Base-by-base conservation (phyloP, 2,888 invertebrate species). In the Drosophila testacea region DNA sequence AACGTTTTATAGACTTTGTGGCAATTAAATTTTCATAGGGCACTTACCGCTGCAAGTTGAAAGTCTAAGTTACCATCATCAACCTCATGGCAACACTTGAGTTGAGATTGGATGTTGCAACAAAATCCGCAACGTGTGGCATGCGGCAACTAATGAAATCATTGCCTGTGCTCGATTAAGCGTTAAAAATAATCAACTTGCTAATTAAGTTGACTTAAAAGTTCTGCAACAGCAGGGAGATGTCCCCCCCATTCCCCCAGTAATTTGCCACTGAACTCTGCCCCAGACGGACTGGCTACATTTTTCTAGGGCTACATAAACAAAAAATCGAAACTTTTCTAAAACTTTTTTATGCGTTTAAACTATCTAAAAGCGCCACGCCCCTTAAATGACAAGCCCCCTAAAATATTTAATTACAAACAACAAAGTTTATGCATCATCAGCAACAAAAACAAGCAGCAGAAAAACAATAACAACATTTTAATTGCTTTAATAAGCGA, bases 11-110 rank as follows among this genome's bases (percentile, higher is more conserved):
- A 47, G 63, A 68, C 60, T 41, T 74, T 64, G 54, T 27, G 78
- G 86, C 83, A 80, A 88, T 83, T 88, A 83, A 85, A 83, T 83
- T 85, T 88, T 85, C 88, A 83, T 88, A 83, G 83, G 66, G 77
- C 83, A 84, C 69, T 84, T 81, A 69, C 41, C 76, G 66, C 68
- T 75, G 79, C 84, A 81, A 57, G 27, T 62, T 44, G 52, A 13
- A 51, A 59, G 46, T 30, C 59, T 13, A 55, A 77, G 55, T 47
- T 55, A 13, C 16, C 51, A 60, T 51, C 47, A 56, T 51, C 47
- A 56, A 39, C 46, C 54, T 50, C 57, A 56, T 77, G 60, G 51
- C 61, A 66, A 71, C 42, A 47, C 51, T 28, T 39, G 39, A 48
- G 30, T n/a, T 22, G 10, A 41, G 42, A 50, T 50, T 42, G 41